Base-by-base conservation (phyloP, 2,113 vertebrate genomes). In the Entomyzon cyanotis region DNA sequence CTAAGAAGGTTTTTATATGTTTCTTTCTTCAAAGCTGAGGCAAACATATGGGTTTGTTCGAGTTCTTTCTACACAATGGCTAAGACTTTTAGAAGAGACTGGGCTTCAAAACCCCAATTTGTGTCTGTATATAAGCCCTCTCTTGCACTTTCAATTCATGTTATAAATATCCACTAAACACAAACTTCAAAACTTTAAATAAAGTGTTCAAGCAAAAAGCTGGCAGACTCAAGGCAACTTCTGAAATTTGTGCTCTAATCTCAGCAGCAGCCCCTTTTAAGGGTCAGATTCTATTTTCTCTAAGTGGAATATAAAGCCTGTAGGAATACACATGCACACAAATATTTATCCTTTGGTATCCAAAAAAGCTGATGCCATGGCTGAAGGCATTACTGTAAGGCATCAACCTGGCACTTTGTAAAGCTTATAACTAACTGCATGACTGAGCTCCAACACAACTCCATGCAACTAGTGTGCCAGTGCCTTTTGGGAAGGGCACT, bases 381-480 rank as follows among this genome's bases (percentile, higher is more conserved):
- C 33, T 77, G 73, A 77, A 86, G 35, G 53, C 42, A 47, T 11
- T 39, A 39, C 53, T 24, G 46, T 15, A 46, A 73, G 37, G 31
- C 46, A 73, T 86, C 47, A 59, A 27, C 33, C 59, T 41, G 46
- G 69, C 75, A 91, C 50, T 87, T 87, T 4, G 11, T 35, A 59
- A 20, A 60, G 18, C 31, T 77, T 56, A 8, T 35, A 68, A 52
- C 35, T 83, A 33, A 49, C 23, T 56, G 31, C 0, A 1, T 25
- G 69, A 27, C 82, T 37, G 44, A 86, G 15, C 16, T 63, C 60
- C 39, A 33, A 2, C 25, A n/a, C 1, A 4, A 37, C 14, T 5
- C 16, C 20, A 1, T 31, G 64, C 2, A 2, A 33, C 10, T 4
- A 3, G 19, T 2, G 1, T 52, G 62, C n/a, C 2, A 1, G 35